Base-by-base conservation (phyloP, 2,888 invertebrate species). In the Mystacides longicornis region DNA sequence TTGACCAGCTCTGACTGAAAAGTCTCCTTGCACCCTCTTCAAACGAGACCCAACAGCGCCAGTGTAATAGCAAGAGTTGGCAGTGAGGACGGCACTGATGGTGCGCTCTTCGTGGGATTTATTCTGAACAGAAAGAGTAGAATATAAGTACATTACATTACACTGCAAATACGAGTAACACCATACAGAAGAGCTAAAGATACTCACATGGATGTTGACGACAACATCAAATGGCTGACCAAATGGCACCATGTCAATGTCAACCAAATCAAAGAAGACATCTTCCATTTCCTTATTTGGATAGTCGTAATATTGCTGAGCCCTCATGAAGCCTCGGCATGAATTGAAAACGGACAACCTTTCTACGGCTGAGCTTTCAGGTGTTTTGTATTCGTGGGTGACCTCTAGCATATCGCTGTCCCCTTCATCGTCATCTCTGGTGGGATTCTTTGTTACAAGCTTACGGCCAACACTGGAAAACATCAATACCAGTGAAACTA, bases 41-140 rank as follows among this genome's bases (percentile, higher is more conserved):
- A 87, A 71, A 20, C 78, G 73, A n/a, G 81, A 77, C 1, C 81
- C 83, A 21, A 81, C 78, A 31, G 82, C 79, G 33, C 87, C 87
- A 23, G 84, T 86, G 68, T 86, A 86, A 64, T 80, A 82, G 64
- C 85, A 79, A n/a, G 84, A 81, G 23, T 77, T 79, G 4, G 84
- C 82, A 1, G 81, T 79, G 60, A 87, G 65, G 22, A 81, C 78
- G 43, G 83, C 81, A 65, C 78, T 79, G 48, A 87, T 78, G 3
- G 81, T 82, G 48, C 87, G 78, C 49, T 73, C 73, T 67, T 83
- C 79, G 19, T 78, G 75, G 0, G 84, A 81, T 64, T 79, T 80
- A 65, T 85, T 85, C 77, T 81, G 69, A 5, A 67, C 62, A 51
- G 45, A 59, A 56, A 45, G 4, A 20, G 18, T 45, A 45, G 21